phyloP scores from a whole-genome alignment of 2,797 vertebrate genomes.

The Anguilla obscura region DNA sequence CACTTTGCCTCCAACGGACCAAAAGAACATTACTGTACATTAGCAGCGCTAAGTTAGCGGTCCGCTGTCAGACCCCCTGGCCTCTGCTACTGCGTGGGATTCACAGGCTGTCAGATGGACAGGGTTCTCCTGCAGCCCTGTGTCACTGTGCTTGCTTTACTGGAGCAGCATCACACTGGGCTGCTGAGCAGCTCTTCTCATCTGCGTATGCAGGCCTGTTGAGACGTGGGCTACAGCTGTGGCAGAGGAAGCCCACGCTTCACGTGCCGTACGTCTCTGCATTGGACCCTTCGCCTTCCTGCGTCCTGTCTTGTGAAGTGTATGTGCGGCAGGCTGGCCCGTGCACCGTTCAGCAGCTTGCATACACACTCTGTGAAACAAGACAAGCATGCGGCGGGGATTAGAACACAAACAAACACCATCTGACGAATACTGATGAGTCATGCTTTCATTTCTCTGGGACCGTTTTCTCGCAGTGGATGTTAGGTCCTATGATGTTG shows the following conservation, averaged over 20 bases:
- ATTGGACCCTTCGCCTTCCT: neutral
- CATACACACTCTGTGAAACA: neutral
- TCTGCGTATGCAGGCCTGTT: neutral
- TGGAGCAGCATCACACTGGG: slow-evolving; percentile 22
- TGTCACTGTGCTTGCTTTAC: slow-evolving; percentile 12
- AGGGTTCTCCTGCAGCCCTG: neutral
- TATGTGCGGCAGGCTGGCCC: neutral
- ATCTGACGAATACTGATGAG: neutral
- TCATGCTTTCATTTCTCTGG: neutral
- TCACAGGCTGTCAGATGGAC: slow-evolving; percentile 17
- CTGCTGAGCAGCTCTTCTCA: slow-evolving; percentile 6
- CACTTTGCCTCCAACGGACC: slow-evolving; percentile 6
- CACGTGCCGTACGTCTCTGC: neutral
- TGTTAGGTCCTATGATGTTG: neutral
- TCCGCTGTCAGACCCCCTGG: neutral
- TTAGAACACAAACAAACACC: neutral
- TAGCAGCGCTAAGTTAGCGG: neutral
- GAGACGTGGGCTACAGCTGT: neutral
- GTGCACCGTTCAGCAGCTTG: neutral
- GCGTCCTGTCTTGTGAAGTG: neutral
- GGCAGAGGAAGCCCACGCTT: neutral
- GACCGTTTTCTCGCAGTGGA: neutral
- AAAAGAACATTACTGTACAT: neutral
- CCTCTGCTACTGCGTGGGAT: slow-evolving; percentile 10
- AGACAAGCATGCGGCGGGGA: neutral